Conservation (phyloP, 2,797 vertebrate species). For the Falco concolor region DNA sequence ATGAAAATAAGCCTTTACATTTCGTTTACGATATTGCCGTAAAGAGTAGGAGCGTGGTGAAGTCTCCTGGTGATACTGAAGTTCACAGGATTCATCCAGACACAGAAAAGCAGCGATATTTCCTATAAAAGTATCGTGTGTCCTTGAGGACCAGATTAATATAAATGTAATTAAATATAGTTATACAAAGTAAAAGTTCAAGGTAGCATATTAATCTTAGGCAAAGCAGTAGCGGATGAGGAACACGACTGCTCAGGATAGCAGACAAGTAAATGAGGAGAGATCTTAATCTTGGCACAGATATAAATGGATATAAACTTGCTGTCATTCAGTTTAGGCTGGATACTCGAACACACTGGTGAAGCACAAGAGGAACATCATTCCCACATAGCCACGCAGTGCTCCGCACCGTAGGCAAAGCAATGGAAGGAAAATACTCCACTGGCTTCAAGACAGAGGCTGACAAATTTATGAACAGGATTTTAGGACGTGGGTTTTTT, state of each 20-base stretch:
- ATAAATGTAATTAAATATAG: neutral
- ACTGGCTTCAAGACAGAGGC: neutral
- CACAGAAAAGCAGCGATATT: neutral
- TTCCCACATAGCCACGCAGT: neutral
- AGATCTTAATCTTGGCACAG: neutral
- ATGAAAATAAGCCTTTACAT: neutral
- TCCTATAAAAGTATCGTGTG: fast-evolving
- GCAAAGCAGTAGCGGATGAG: neutral
- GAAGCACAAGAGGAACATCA: neutral
- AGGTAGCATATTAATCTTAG: neutral
- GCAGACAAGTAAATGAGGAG: neutral
- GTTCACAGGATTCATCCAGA: fast-evolving
- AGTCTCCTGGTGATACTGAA: neutral
- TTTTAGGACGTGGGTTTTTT: neutral
- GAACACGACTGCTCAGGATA: neutral
- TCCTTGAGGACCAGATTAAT: neutral
- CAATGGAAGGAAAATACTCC: neutral
- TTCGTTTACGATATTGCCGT: neutral
- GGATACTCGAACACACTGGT: neutral
- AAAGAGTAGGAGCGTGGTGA: fast-evolving
- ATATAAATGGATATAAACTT: neutral
- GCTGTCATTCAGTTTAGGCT: neutral
- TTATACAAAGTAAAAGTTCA: neutral
- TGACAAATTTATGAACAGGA: neutral
- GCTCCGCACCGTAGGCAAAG: neutral